Conservation (phyloP, 2,888 invertebrate genomes). For the Trichogramma evanescens region DNA sequence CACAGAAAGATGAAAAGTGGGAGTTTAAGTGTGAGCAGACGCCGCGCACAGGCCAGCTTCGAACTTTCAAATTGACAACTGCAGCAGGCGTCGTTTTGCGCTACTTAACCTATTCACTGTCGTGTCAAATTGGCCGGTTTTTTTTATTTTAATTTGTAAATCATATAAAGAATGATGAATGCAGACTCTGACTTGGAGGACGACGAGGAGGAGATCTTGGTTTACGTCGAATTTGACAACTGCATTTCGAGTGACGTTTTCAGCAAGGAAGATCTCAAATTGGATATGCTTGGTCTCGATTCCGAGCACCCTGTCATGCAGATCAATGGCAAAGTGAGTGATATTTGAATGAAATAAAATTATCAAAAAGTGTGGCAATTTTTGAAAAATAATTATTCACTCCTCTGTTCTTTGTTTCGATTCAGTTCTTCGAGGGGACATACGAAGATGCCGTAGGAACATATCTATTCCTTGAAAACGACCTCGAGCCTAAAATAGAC, state of each 20-base stretch:
- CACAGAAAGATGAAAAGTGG: too few relatives aligned
- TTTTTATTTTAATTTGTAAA: neutral
- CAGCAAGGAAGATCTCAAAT: constrained; percentile 50
- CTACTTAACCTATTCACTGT: too few relatives aligned
- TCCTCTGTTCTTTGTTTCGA: neutral
- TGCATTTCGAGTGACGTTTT: constrained; percentile 47
- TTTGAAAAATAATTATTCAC: neutral
- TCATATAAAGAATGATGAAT: constrained; percentile 13
- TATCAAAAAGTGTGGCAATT: neutral
- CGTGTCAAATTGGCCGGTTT: neutral
- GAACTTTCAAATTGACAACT: constrained; percentile 6
- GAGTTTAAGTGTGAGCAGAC: too few relatives aligned
- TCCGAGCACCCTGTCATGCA: constrained; percentile 60
- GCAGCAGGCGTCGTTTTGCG: too few relatives aligned
- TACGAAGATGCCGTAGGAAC: constrained; percentile 66
- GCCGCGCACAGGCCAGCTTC: too few relatives aligned
- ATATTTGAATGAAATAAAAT: constrained; percentile 34
- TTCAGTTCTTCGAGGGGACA: constrained; percentile 53
- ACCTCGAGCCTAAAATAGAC: constrained; percentile 45
- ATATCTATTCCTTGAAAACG: constrained; percentile 65
- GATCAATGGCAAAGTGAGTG: constrained; percentile 57
- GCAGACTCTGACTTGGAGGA: constrained; percentile 39
- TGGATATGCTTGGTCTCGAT: constrained; percentile 57
- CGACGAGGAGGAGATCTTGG: constrained; percentile 55
- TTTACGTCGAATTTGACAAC: constrained; percentile 57